Conservation (phyloP, 2,888 invertebrate genomes). For the Tholera decimalis region DNA sequence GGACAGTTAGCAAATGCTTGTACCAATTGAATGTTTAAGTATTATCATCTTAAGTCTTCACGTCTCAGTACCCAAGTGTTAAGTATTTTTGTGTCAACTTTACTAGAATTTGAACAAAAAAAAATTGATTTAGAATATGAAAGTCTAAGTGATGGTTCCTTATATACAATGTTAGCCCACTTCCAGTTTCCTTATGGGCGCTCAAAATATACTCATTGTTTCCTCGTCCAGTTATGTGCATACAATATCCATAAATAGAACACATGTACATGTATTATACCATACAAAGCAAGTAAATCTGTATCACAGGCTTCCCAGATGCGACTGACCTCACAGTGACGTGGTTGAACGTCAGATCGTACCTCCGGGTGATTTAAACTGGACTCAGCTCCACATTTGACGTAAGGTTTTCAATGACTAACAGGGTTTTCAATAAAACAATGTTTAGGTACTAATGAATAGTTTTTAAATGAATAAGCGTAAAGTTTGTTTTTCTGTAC, state of each 20-base stretch:
- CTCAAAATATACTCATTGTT: background rate
- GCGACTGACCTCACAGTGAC: constrained; percentile 68
- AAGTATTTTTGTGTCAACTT: too few relatives aligned
- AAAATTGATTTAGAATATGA: too few relatives aligned
- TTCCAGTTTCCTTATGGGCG: background rate
- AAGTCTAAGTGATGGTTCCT: too few relatives aligned
- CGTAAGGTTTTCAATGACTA: constrained; percentile 44
- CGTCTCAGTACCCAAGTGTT: too few relatives aligned
- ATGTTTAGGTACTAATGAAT: constrained; percentile 17
- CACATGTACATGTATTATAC: background rate
- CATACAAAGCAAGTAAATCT: constrained; percentile 1
- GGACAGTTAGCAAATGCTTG: too few relatives aligned
- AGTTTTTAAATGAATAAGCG: constrained; percentile 44
- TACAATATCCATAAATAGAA: constrained; percentile 5
- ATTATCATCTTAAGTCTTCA: too few relatives aligned
- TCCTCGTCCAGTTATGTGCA: background rate
- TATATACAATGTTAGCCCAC: background rate
- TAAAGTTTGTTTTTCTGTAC: constrained; percentile 20
- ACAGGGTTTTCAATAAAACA: constrained; percentile 48
- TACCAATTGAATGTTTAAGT: too few relatives aligned
- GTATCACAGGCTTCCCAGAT: constrained; percentile 49
- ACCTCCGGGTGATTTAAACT: constrained; percentile 19
- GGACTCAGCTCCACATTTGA: constrained; percentile 28
- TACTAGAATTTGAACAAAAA: too few relatives aligned
- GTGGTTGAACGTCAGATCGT: constrained; percentile 41